Evolutionary conservation across 1,140 invertebrate genomes (phyloP).

Genomic region (Coelopa frigida): DNA sequence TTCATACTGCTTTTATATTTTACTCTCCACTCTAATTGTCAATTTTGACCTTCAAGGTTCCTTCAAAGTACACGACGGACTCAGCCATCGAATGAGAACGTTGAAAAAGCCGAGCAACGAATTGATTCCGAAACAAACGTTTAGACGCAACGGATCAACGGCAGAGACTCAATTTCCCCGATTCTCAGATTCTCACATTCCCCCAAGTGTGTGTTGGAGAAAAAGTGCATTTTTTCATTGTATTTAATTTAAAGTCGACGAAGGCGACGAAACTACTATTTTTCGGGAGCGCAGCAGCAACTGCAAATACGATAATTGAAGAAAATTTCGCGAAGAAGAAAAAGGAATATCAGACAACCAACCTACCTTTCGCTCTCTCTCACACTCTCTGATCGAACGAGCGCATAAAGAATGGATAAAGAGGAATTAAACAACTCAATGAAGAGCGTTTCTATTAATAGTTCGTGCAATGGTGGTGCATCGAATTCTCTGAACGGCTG

Average conservation of each 20-base stretch:
- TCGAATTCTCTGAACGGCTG: conserved; percentile 11
- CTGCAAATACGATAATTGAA: no score
- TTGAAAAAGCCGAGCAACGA: conserved; percentile 12
- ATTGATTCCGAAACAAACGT: conserved; percentile 41
- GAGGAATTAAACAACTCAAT: conserved; percentile 42
- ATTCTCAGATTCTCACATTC: no score
- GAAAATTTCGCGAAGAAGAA: no score
- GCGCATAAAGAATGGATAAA: conserved; percentile 29
- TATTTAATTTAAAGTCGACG: no score
- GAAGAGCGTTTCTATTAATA: conserved; percentile 42
- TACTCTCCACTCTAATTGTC: conserved; percentile 37
- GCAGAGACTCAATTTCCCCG: no score
- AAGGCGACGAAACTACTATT: conserved; percentile 20
- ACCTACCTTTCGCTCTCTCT: no score
- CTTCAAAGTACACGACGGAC: conserved; percentile 33
- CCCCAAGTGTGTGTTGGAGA: no score
- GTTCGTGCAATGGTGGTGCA: background rate
- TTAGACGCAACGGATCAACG: conserved; percentile 39
- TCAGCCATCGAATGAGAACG: conserved; percentile 2
- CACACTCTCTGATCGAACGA: no score
- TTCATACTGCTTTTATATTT: no score
- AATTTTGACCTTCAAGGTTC: conserved; percentile 46
- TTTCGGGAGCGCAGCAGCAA: conserved; percentile 1
- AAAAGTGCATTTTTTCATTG: no score
- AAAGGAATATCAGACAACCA: conserved; percentile 1